Percentiles rank a stretch among this genome's conserved stretches.
These are phyloP conservation scores for Malurus splendens DNA, from an alignment of 2,797 vertebrate genomes.

Conservation along the genomic window DNA sequence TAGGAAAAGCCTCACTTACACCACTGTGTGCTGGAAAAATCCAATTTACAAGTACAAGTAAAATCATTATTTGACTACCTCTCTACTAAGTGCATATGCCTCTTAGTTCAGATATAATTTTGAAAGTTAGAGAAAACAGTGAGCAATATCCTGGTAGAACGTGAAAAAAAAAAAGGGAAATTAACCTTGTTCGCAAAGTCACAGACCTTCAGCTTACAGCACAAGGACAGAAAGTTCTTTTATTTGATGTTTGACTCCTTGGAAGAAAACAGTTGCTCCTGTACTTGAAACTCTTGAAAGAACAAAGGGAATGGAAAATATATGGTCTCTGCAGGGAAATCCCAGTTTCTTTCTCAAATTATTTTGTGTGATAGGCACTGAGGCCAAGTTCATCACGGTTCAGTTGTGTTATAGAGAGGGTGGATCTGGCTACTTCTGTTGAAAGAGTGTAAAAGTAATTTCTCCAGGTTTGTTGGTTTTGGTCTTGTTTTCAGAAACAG, in stretches of 20 bases:
- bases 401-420: neutral
- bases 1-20: neutral
- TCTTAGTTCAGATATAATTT: neutral
- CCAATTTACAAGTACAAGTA: neutral
- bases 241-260: neutral
- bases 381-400: neutral
- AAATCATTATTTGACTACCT: neutral
- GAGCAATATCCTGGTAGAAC: neutral
- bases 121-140: neutral
- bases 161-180: neutral
- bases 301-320: neutral
- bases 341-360: neutral
- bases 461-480: neutral
- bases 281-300: neutral
- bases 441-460: neutral
- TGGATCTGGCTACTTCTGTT: neutral
- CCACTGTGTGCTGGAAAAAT: neutral
- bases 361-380: neutral
- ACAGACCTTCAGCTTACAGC: neutral
- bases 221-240: neutral
- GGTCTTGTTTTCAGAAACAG: neutral
- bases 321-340: neutral
- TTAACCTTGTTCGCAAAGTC: neutral
- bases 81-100: neutral
- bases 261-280: neutral